Evolutionary conservation across 2,113 vertebrate genomes (phyloP).

Genomic region (Megatriorchis doriae): DNA sequence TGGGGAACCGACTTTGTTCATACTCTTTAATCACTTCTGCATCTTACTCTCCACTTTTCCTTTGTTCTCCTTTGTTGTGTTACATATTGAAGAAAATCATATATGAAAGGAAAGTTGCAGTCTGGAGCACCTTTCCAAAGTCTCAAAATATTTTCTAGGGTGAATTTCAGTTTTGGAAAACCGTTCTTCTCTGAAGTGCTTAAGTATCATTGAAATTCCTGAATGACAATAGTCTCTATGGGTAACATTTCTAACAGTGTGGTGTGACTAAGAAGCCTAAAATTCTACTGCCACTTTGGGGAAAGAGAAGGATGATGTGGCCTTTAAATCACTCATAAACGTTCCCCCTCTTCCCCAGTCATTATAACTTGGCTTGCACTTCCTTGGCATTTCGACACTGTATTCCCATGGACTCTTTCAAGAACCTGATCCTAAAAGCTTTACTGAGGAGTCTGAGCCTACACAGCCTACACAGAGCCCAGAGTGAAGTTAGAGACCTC

Average conservation of each 20-base stretch:
- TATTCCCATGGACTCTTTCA: neutral
- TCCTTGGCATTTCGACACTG: neutral
- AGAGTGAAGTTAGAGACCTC: neutral
- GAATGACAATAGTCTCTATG: fast-evolving
- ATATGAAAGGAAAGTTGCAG: fast-evolving
- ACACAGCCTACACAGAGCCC: neutral
- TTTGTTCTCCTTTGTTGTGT: neutral
- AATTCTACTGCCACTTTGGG: neutral
- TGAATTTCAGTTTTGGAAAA: neutral
- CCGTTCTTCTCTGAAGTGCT: neutral
- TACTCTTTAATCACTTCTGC: neutral
- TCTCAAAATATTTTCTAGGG: neutral
- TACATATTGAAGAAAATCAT: fast-evolving
- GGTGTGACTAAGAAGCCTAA: neutral
- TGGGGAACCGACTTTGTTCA: neutral
- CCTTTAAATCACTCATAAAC: neutral
- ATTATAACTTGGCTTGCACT: neutral
- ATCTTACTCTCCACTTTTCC: neutral
- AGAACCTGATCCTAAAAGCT: neutral
- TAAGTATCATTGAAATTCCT: neutral
- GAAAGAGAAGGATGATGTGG: neutral
- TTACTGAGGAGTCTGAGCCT: neutral
- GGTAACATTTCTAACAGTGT: fast-evolving
- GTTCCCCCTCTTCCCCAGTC: neutral
- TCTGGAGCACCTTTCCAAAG: neutral